phyloP scores from a whole-genome alignment of 2,113 vertebrate species.

The Phrynocephalus versicolor region DNA sequence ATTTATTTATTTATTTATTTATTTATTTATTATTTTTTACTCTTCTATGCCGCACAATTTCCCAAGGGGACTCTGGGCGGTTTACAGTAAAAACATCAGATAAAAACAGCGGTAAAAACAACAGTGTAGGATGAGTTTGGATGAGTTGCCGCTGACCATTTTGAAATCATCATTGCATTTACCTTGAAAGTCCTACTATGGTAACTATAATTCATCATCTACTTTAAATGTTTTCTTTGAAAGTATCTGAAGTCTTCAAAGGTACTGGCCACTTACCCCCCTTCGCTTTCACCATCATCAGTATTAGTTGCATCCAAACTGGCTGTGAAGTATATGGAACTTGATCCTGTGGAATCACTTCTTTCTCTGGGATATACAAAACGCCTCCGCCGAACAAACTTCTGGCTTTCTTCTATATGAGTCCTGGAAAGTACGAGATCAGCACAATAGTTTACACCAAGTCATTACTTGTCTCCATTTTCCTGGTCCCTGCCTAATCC shows the following conservation, averaged over 20 bases:
- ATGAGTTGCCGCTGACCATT: no score
- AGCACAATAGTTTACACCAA: accelerated
- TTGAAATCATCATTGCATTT: no score
- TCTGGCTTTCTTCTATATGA: constrained; percentile 87
- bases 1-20: no score
- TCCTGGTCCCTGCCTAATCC: neutral
- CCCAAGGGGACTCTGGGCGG: no score
- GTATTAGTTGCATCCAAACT: constrained; percentile 77
- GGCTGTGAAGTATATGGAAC: constrained; percentile 92
- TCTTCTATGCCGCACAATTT: no score
- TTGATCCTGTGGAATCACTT: constrained; percentile 87
- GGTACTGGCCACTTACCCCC: constrained; percentile 78
- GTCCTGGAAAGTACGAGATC: constrained; percentile 70
- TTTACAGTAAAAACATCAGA: no score
- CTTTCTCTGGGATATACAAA: constrained; percentile 80
- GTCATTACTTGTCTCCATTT: neutral
- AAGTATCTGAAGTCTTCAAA: neutral
- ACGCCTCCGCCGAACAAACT: constrained; percentile 75
- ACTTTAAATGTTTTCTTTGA: neutral
- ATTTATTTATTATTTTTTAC: no score
- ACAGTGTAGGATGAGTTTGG: no score
- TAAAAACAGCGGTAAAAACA: no score
- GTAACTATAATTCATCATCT: neutral
- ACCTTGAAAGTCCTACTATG: no score
- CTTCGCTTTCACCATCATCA: constrained; percentile 88